A percentile compares a stretch with the other conserved stretches of the same genome.
These are phyloP conservation scores for Sylvietta virens DNA, from an alignment of 2,113 vertebrate genomes.

Conservation along the genomic window DNA sequence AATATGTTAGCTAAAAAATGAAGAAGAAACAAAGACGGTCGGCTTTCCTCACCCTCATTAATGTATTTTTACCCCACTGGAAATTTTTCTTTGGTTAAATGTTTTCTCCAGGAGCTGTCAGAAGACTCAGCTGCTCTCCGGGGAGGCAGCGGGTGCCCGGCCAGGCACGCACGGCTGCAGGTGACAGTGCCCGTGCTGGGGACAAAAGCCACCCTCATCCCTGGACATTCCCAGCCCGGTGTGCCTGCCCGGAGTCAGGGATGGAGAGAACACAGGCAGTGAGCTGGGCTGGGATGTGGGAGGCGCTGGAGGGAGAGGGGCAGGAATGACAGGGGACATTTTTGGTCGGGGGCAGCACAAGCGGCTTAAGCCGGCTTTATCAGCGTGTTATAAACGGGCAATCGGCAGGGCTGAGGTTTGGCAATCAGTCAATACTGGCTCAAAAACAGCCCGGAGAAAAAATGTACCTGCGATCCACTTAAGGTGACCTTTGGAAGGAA, in stretches of 20 bases:
- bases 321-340: background rate
- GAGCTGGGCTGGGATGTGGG: background rate
- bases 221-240: rapidly evolving
- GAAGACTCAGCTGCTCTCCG: background rate
- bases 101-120: background rate
- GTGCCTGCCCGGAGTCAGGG: rapidly evolving
- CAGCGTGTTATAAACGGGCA: background rate
- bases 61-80: rapidly evolving
- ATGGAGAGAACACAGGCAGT: rapidly evolving
- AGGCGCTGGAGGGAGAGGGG: background rate
- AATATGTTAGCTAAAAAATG: background rate
- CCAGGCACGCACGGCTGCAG: rapidly evolving
- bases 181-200: rapidly evolving
- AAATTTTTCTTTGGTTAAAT: background rate
- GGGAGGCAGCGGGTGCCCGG: rapidly evolving
- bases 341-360: background rate
- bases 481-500: constrained; percentile 60
- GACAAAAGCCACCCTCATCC: background rate
- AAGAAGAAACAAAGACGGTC: background rate
- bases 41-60: background rate
- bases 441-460: constrained; percentile 9
- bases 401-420: constrained; percentile 35
- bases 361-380: background rate
- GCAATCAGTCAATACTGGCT: constrained; percentile 22
- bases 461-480: constrained; percentile 17